Evolutionary conservation across 1,140 invertebrate genomes (phyloP), one percentile per base, ranked within the genome.

Genomic region (Agraylea sexmaculata): DNA sequence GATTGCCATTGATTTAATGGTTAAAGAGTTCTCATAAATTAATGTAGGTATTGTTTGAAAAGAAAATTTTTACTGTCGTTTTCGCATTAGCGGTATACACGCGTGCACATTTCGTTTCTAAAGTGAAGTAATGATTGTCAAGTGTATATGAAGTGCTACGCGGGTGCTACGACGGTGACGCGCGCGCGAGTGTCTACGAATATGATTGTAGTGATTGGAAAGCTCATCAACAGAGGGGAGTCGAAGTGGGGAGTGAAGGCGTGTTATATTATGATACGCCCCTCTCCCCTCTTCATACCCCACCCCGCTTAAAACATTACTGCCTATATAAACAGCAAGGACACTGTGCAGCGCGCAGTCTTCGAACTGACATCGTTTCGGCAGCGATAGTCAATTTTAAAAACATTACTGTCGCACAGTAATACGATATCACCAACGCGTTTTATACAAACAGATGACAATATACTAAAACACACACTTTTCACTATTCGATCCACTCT

Each of bases 311-410:
- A n/a, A n/a, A n/a, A n/a, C n/a, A n/a, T n/a, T n/a, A 17, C 40
- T 41, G 41, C 17, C 42, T 50, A 50, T 50, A 50, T 40, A 47
- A 47, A 8, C 22, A 16, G 45, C 49, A 50, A 50, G 49, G 49
- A 45, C 49, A 47, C 33, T 19, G 21, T 37, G 15, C 33, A 28
- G 30, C 38, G 37, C 34, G 44, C 45, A 50, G 47, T 49, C 47
- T 20, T 29, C n/a, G n/a, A n/a, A n/a, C n/a, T n/a, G n/a, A n/a
- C n/a, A n/a, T n/a, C n/a, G n/a, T n/a, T n/a, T n/a, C n/a, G n/a
- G n/a, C n/a, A n/a, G n/a, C n/a, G n/a, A n/a, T n/a, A n/a, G n/a
- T n/a, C n/a, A n/a, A n/a, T n/a, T n/a, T n/a, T n/a, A 6, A 25
- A 25, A 25, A 25, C 23, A 25, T 25, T 25, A 25, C 23, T 7